Evolutionary conservation across 2,888 invertebrate genomes (phyloP), one percentile per base, ranked within the genome.

Genomic region (Acrobasis repandana): DNA sequence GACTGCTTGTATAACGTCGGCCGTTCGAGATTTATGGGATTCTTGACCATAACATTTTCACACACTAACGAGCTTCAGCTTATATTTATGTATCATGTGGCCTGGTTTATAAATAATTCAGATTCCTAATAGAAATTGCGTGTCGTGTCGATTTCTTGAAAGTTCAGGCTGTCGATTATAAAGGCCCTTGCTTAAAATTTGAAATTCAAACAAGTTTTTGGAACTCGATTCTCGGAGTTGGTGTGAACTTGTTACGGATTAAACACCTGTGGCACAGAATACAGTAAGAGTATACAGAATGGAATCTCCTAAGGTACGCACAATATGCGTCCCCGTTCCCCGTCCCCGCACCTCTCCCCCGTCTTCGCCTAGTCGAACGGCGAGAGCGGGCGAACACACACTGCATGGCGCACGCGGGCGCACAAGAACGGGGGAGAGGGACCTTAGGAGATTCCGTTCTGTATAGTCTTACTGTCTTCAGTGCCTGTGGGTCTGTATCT

Each of bases 61-160:
- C 52, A 62, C 65, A 58, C 61, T 71, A 75, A 71, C 61, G 51
- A 66, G 68, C 68, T 38, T 11, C 38, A 38, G 38, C 38, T 38
- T 67, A 67, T 75, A 74, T 74, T 73, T 76, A 71, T 70, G 66
- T 64, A 64, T 69, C 65, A 67, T 65, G 62, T 64, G 70, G 63
- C 67, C 60, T 67, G 67, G 73, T 74, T 74, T 73, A 80, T 84
- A 78, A 83, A 84, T 86, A 75, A 86, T 83, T 82, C 80, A 83
- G 69, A 67, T 71, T 70, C 65, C 62, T 77, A 78, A 79, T 77
- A 79, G 77, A 73, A 77, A 77, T 69, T 79, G 76, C 71, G 76
- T 76, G 73, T 78, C 70, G 75, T 70, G 65, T 68, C 63, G 66
- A 71, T 72, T 70, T 70, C 75, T 75, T 69, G 71, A 57, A 73